Evolutionary conservation across 2,797 vertebrate genomes (phyloP), one percentile per base, ranked within the genome.

Genomic region (Apogon hyalosoma): DNA sequence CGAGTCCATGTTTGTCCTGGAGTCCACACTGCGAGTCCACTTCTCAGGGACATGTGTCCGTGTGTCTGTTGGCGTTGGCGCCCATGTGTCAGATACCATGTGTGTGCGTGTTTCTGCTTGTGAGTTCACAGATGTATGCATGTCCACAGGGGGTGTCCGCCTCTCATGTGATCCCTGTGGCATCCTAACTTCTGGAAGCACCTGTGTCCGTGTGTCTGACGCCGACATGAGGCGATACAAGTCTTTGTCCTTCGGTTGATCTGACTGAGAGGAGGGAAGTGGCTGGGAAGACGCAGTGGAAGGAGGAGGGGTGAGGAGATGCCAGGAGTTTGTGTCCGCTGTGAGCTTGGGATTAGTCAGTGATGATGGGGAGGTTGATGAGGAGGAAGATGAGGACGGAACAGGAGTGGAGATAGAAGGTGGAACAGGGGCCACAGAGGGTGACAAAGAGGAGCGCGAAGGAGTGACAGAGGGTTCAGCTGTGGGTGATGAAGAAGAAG

Each of bases 1-100:
- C 6, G 69, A 41, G 13, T 80, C 85, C 7, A 19, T 1, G 0
- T 66, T 51, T 1, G 58, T 73, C 68, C 72, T 68, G 52, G 64
- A 58, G 50, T 70, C 86, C 0, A 7, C 48, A 1, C 36, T 3
- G 49, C 53, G 75, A 61, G 77, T 75, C 86, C 84, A 79, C 9
- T 54, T 66, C 28, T 85, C 87, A 0, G 71, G 64, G 10, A 43
- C 40, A 0, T 62, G 73, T 2, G 79, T 75, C 74, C 84, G 36
- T 0, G 47, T 7, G 18, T 80, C 73, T 0, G 42, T 8, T 5
- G 40, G 11, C 1, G 14, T 13, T 7, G 38, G 69, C 6, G 56
- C n/a, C 42, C 24, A 42, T 18, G 16, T 14, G 5, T 59, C 41
- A 3, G 54, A 28, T 0, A 1, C 15, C 0, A 14, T 1, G 38